A percentile compares a stretch with the other conserved stretches of the same genome.
phyloP scores from a whole-genome alignment of 2,888 invertebrate genomes.

The Pachliopta kotzebuea region DNA sequence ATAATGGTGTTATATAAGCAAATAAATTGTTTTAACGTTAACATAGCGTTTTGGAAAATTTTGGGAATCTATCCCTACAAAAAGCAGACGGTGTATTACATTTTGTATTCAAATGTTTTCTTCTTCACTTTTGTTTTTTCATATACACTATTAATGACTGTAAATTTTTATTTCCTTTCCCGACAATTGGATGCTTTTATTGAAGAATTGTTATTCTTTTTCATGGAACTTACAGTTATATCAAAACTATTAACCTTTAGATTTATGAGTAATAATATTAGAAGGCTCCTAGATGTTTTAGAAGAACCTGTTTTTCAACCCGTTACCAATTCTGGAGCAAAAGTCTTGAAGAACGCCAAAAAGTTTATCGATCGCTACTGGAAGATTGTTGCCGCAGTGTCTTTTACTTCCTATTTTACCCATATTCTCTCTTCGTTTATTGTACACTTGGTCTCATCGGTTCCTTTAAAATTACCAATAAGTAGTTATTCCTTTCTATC shows the following conservation, averaged over 20 bases:
- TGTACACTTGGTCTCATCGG: conserved; percentile 40
- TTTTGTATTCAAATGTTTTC: conserved; percentile 42
- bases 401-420: conserved; percentile 39
- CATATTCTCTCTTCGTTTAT: conserved; percentile 45
- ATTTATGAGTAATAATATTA: conserved; percentile 42
- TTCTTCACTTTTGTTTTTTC: conserved; percentile 39
- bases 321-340: conserved; percentile 36
- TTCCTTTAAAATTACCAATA: conserved; percentile 43
- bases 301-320: conserved; percentile 54
- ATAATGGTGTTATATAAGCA: conserved; percentile 35
- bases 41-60: conserved; percentile 49
- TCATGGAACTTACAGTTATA: conserved; percentile 43
- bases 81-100: conserved; percentile 36
- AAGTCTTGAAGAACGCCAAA: conserved; percentile 46
- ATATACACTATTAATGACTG: conserved; percentile 39
- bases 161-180: conserved; percentile 52
- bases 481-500: conserved; percentile 53
- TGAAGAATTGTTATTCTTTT: conserved; percentile 55
- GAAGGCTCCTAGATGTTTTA: conserved; percentile 40
- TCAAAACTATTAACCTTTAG: conserved; percentile 52
- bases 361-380: conserved; percentile 46
- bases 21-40: conserved; percentile 50
- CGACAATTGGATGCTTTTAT: conserved; percentile 47
- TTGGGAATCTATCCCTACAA: conserved; percentile 47
- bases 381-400: conserved; percentile 44